A percentile compares a stretch with the other conserved stretches of the same genome.
These are phyloP conservation scores for Enteromius paludinosus DNA, from an alignment of 2,797 vertebrate species.

Conservation along the genomic window DNA sequence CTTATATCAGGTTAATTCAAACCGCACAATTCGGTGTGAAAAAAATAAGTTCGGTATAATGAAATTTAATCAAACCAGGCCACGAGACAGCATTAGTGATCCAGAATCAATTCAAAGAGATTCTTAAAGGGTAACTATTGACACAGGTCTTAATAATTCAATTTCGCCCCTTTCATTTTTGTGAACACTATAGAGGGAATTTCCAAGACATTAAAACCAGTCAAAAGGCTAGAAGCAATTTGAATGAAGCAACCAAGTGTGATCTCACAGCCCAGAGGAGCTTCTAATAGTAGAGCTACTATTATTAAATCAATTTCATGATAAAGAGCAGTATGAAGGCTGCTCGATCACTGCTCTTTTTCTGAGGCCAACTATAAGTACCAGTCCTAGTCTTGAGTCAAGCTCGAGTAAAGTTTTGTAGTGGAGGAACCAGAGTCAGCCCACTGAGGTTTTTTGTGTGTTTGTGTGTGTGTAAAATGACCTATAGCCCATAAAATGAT, in stretches of 20 bases:
- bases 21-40: conserved; percentile 26
- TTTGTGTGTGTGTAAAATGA: conserved; percentile 52
- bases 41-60: conserved; percentile 31
- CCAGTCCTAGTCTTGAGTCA: neutral
- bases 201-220: conserved; percentile 34
- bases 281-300: conserved; percentile 28
- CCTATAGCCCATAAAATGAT: conserved; percentile 57
- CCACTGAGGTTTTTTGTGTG: conserved; percentile 19
- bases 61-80: conserved; percentile 35
- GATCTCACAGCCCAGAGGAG: conserved; percentile 4
- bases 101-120: conserved; percentile 39
- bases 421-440: conserved; percentile 4
- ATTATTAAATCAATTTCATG: conserved; percentile 26
- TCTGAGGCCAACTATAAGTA: neutral
- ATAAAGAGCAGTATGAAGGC: conserved; percentile 15
- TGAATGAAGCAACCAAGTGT: conserved; percentile 41
- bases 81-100: conserved; percentile 20
- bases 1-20: conserved; percentile 45
- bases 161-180: conserved; percentile 34
- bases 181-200: conserved; percentile 4
- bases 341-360: conserved; percentile 10
- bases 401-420: neutral
- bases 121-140: conserved; percentile 55
- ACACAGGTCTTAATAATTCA: conserved; percentile 38
- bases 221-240: conserved; percentile 30